These are phyloP conservation scores for Aleadryas rufinucha DNA, from an alignment of 2,113 vertebrate species.

Conservation along the genomic window DNA sequence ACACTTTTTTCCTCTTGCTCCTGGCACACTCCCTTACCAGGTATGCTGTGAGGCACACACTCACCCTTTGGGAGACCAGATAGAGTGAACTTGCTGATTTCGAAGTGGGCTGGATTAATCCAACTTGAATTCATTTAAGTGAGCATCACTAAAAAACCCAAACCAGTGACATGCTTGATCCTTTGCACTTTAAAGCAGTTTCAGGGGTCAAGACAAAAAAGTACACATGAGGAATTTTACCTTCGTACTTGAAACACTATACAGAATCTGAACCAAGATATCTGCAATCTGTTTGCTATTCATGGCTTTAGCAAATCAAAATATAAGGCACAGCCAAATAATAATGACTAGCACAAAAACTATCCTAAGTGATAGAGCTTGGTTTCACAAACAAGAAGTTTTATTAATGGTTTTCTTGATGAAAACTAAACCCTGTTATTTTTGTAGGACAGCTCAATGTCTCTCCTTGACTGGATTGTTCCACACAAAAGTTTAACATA, in stretches of 20 bases:
- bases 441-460: not conserved
- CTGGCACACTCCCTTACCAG: not conserved
- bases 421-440: not conserved
- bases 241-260: not conserved
- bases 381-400: not conserved
- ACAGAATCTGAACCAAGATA: not conserved
- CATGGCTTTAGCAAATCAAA: not conserved
- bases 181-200: not conserved
- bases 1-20: not conserved
- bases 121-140: not conserved
- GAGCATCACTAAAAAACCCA: not conserved
- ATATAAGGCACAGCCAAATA: not conserved
- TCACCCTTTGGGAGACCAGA: not conserved
- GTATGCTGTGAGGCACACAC: not conserved
- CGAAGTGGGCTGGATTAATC: not conserved
- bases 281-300: not conserved
- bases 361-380: not conserved
- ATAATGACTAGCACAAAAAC: not conserved
- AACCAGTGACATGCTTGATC: not conserved
- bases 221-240: not conserved
- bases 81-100: not conserved
- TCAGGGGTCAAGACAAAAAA: not conserved
- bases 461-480: not conserved
- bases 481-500: not conserved
- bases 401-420: not conserved